Base-by-base conservation (phyloP, 2,113 vertebrate species). In the Thalassoma bifasciatum region DNA sequence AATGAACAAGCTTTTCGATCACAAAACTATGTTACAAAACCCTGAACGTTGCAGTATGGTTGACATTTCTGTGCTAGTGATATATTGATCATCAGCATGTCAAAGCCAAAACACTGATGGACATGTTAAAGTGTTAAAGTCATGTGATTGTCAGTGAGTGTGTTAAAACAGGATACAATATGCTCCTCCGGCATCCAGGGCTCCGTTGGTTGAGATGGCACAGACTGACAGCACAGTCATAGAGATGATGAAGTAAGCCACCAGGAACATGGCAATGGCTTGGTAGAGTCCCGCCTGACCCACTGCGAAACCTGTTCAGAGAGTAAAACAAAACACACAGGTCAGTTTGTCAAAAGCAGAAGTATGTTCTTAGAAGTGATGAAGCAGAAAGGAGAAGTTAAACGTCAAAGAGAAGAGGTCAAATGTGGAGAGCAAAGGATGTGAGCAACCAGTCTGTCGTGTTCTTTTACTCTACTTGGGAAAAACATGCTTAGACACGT, bases 221-320 rank as follows among this genome's bases (percentile, higher is more conserved):
- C 96, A 98, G 37, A 98, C 94, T 0, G 96, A 97, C 34, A 98
- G 89, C 60, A 98, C 96, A 0, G 96, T 98, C 95, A 98, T 96
- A 46, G 93, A 92, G 9, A 98, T 97, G 92, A 98, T 97, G 88
- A 97, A 93, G 80, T 97, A 98, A 1, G 96, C 95, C 78, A 98
- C 95, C 3, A 95, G 58, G 0, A 96, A 95, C 96, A 98, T 97
- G 73, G 59, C 88, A 4, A 98, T 87, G 0, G 93, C 87, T 82
- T 98, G 95, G 84, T 96, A 97, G 51, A 98, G 86, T 19, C 96
- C 96, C 0, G 95, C 94, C 5, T 98, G 95, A 16, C 96, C 96
- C 81, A 98, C 96, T 66, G 96, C 93, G 0, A 98, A 97, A 1
- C 96, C 96, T 98, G n/a, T 10, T 6, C 21, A 64, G 22, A 72